These are phyloP conservation scores for Lepidonotus clava DNA, from an alignment of 2,888 invertebrate genomes.

Conservation along the genomic window DNA sequence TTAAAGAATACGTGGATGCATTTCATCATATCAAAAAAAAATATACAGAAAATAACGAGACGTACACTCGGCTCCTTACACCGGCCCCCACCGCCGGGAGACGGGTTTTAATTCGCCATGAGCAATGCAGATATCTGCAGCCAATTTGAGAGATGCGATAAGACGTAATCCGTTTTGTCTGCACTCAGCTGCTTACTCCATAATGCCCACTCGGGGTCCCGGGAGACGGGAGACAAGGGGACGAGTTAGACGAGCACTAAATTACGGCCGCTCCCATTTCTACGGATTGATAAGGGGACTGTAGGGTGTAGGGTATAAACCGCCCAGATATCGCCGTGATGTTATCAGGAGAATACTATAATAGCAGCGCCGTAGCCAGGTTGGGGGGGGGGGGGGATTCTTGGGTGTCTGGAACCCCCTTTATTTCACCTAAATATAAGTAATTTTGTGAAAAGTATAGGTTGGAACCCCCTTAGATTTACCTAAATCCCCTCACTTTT, in stretches of 20 bases:
- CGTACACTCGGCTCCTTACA: too few relatives aligned
- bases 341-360: too few relatives aligned
- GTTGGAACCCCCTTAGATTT: too few relatives aligned
- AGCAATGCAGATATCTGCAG: slow-evolving; percentile 1
- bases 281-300: neutral
- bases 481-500: too few relatives aligned
- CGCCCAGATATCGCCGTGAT: neutral
- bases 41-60: too few relatives aligned
- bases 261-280: neutral
- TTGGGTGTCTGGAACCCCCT: too few relatives aligned
- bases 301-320: neutral
- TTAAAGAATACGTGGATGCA: too few relatives aligned
- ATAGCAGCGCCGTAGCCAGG: too few relatives aligned
- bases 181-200: neutral
- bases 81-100: neutral
- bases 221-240: neutral
- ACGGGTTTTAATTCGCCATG: neutral
- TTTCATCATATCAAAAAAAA: too few relatives aligned
- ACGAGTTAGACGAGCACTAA: neutral
- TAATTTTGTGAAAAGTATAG: too few relatives aligned
- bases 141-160: slow-evolving; percentile 25
- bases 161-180: slow-evolving; percentile 5
- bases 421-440: too few relatives aligned
- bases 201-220: neutral
- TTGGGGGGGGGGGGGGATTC: too few relatives aligned